Evolutionary conservation across 2,113 vertebrate genomes (phyloP).

Genomic region (Datnioides undecimradiatus): DNA sequence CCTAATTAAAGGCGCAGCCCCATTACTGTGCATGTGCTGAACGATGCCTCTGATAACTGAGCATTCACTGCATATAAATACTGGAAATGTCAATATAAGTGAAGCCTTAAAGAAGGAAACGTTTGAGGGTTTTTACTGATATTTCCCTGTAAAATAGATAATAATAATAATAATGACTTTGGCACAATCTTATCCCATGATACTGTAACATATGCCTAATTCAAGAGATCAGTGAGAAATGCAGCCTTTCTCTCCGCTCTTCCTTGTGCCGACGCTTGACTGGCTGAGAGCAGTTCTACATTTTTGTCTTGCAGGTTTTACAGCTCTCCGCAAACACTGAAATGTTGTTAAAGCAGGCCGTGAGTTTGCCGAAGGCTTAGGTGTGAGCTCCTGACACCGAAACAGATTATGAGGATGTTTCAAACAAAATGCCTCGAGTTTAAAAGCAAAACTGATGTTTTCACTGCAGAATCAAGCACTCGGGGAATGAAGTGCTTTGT

Average conservation of each 20-base stretch:
- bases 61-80: neutral
- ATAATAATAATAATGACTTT: neutral
- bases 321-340: slow-evolving; percentile 6
- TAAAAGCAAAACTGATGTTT: neutral
- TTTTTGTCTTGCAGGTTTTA: slow-evolving; percentile 4
- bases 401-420: neutral
- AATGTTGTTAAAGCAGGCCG: neutral
- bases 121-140: too few species aligned
- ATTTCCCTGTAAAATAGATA: too few species aligned
- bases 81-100: neutral
- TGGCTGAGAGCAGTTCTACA: neutral
- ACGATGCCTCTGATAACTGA: neutral
- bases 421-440: neutral
- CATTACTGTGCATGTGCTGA: neutral
- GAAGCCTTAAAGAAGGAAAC: neutral
- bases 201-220: neutral
- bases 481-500: too few species aligned
- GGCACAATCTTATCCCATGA: neutral
- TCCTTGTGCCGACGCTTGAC: neutral
- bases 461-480: too few species aligned
- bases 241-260: neutral
- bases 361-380: slow-evolving; percentile 7
- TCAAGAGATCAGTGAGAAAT: neutral
- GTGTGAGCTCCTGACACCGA: neutral
- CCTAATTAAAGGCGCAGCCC: neutral